Evolutionary conservation across 2,113 vertebrate genomes (phyloP), one percentile per base, ranked within the genome.

Genomic region (Bucco capensis): DNA sequence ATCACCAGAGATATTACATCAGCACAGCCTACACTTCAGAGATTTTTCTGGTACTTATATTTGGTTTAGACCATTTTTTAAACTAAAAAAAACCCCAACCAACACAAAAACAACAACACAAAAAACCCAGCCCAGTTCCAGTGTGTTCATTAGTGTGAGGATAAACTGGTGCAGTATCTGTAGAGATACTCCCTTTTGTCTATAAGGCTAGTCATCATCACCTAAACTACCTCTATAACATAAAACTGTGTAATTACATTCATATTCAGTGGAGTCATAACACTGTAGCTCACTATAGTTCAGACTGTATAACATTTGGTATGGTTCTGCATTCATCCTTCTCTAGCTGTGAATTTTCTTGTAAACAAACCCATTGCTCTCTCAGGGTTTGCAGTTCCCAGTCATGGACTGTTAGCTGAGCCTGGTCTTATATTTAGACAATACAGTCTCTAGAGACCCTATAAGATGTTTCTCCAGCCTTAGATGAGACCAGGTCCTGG

Each of bases 341-440:
- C 66, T 57, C 62, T 57, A 76, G 71, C 37, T 61, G 33, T 61
- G 81, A 71, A 92, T 87, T 57, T 81, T 37, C 78, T 69, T 91
- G 78, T 79, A 92, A 92, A 87, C 81, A 89, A 93, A 91, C 27
- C n/a, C 74, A 70, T 37, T 73, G 73, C 53, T 73, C 93, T 92
- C 88, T n/a, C 40, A 88, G 83, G 83, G 67, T 71, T 75, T 90
- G 46, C 81, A 89, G 76, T 30, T 81, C 38, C 56, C 53, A 65
- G 76, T 42, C 66, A 24, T 12, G 37, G 88, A 81, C 70, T 69
- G 53, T 75, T 94, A 90, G 77, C 65, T 0, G 27, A 94, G 46
- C 47, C 71, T 84, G 77, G 61, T 75, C 86, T 92, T 86, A 81
- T 65, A 72, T 88, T 96, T 90, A 93, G 86, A 78, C 57, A 88